A percentile compares a stretch with the other conserved stretches of the same genome.
These are phyloP conservation scores for Enteromius treurensis DNA, from an alignment of 2,797 vertebrate species.

Conservation along the genomic window DNA sequence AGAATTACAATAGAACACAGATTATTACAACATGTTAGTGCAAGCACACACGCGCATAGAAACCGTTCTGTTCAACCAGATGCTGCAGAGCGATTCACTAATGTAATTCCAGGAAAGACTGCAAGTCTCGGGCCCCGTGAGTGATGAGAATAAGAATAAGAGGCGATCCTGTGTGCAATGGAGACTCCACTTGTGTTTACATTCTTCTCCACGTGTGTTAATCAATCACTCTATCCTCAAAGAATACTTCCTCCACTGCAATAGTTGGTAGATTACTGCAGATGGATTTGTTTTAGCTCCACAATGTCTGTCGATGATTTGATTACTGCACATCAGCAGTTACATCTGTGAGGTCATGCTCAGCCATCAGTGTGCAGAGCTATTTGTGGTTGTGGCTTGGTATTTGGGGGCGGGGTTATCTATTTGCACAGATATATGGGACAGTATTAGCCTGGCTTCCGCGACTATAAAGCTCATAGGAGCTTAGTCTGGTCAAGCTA, in stretches of 20 bases:
- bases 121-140: not conserved
- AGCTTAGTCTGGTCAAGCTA: too few relatives aligned
- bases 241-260: not conserved
- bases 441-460: not conserved
- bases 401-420: not conserved
- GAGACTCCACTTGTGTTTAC: slow-evolving; percentile 32
- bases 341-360: not conserved
- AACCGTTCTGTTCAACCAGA: slow-evolving; percentile 5
- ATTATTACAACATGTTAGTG: not conserved
- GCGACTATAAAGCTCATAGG: too few relatives aligned
- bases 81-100: not conserved
- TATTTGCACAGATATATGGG: not conserved
- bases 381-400: not conserved
- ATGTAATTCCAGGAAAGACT: slow-evolving; percentile 1
- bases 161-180: not conserved
- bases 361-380: not conserved
- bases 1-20: not conserved
- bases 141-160: not conserved
- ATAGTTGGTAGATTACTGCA: not conserved
- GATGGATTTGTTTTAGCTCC: not conserved
- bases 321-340: slow-evolving; percentile 7
- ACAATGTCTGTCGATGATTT: not conserved
- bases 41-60: not conserved
- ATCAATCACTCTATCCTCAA: not conserved
- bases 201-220: not conserved